Evolutionary conservation across 2,113 vertebrate species (phyloP).

Genomic region (Microcebus tavaratra): DNA sequence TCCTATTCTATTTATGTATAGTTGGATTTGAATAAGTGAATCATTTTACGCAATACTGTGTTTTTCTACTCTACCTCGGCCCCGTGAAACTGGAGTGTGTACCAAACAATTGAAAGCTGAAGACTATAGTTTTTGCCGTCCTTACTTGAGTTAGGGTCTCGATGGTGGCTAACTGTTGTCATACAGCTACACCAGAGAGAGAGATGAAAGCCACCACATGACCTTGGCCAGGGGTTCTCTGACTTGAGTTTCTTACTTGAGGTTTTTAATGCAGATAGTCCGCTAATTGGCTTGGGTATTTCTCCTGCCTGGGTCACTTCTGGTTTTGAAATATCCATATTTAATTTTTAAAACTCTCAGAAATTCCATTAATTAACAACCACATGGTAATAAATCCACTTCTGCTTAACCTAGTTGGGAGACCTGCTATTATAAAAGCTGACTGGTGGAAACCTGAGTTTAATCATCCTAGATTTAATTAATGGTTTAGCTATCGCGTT

Average conservation of each 20-base stretch:
- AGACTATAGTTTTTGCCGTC: no score
- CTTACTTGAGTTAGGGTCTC: not conserved
- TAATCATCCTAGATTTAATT: not conserved
- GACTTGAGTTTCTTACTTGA: not conserved
- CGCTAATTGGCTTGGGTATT: not conserved
- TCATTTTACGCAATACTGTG: not conserved
- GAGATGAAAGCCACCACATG: not conserved
- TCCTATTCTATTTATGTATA: not conserved
- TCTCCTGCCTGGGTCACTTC: not conserved
- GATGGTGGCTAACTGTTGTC: not conserved
- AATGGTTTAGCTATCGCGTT: not conserved
- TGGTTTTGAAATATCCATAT: not conserved
- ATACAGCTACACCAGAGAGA: not conserved
- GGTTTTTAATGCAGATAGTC: not conserved
- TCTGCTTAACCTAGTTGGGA: not conserved
- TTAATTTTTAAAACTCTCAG: not conserved
- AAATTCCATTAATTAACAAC: not conserved
- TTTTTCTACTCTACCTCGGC: not conserved
- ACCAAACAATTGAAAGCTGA: not conserved
- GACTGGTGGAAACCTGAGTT: not conserved
- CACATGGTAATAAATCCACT: not conserved
- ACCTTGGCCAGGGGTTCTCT: not conserved
- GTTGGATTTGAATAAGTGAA: not conserved
- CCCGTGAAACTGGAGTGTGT: accelerated
- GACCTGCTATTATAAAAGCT: not conserved